Conservation (phyloP, 2,797 vertebrate species). For the Rhynchotus rufescens region DNA sequence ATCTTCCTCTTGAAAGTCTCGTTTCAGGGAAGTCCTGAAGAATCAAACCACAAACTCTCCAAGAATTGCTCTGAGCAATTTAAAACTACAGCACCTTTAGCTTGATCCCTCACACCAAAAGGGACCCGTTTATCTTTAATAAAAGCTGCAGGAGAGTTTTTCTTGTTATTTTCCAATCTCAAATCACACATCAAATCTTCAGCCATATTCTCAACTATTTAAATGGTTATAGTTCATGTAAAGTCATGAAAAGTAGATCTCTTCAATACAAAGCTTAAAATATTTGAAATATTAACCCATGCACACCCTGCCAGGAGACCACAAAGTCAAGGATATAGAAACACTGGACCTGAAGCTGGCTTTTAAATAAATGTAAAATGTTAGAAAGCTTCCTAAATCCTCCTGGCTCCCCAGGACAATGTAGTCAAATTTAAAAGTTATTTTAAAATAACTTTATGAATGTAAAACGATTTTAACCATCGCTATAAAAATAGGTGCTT, state of each 20-base stretch:
- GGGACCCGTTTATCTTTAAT: not conserved
- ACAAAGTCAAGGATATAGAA: accelerated
- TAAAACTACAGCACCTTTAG: not conserved
- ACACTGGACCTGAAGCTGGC: not conserved
- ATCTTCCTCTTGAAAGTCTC: not conserved
- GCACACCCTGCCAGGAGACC: not conserved
- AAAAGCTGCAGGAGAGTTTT: not conserved
- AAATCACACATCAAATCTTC: constrained; percentile 4
- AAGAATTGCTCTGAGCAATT: not conserved
- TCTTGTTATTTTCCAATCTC: constrained; percentile 3
- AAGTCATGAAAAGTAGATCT: constrained; percentile 20
- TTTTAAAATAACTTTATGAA: not conserved
- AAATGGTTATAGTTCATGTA: not conserved
- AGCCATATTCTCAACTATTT: not conserved
- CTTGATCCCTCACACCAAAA: not conserved
- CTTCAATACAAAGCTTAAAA: not conserved
- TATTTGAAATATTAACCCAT: not conserved
- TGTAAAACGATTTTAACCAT: not conserved
- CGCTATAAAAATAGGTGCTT: not conserved
- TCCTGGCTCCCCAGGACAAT: not conserved
- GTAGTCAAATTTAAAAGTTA: not conserved
- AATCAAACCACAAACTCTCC: not conserved
- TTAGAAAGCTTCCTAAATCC: not conserved
- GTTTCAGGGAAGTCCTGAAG: not conserved
- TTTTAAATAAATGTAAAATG: not conserved